A percentile compares a stretch with the other conserved stretches of the same genome.
Evolutionary conservation across 2,797 vertebrate genomes (phyloP).

Genomic region (Lateolabrax maculatus): DNA sequence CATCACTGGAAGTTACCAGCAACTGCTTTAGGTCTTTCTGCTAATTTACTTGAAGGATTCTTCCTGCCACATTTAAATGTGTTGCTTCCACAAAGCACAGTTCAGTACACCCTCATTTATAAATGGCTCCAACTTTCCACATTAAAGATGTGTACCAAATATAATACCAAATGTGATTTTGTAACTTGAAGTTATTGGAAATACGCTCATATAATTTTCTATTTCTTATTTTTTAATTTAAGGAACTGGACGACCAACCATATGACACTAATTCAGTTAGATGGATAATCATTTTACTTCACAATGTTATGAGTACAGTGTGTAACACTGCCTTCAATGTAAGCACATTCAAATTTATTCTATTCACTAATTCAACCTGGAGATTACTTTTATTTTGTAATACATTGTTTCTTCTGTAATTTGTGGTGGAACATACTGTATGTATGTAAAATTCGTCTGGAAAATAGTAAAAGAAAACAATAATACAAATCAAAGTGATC

Average conservation of each 20-base stretch:
- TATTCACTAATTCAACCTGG: background rate
- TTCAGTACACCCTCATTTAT: slow-evolving; percentile 35
- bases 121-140: slow-evolving; percentile 45
- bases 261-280: background rate
- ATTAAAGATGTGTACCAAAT: slow-evolving; percentile 32
- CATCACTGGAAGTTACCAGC: slow-evolving; percentile 27
- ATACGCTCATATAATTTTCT: background rate
- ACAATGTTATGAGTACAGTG: background rate
- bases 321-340: background rate
- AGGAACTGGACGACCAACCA: background rate
- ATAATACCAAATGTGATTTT: background rate
- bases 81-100: slow-evolving; percentile 31
- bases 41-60: slow-evolving; percentile 46
- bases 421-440: background rate
- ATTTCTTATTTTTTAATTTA: background rate
- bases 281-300: slow-evolving; percentile 3
- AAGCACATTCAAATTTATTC: background rate
- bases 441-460: background rate
- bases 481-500: too few relatives aligned
- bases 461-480: background rate
- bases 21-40: slow-evolving; percentile 26
- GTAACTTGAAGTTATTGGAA: background rate
- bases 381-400: slow-evolving; percentile 1
- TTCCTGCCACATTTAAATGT: slow-evolving; percentile 47
- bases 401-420: background rate